Conservation (phyloP, 2,888 invertebrate genomes). For the Cantharis lateralis region DNA sequence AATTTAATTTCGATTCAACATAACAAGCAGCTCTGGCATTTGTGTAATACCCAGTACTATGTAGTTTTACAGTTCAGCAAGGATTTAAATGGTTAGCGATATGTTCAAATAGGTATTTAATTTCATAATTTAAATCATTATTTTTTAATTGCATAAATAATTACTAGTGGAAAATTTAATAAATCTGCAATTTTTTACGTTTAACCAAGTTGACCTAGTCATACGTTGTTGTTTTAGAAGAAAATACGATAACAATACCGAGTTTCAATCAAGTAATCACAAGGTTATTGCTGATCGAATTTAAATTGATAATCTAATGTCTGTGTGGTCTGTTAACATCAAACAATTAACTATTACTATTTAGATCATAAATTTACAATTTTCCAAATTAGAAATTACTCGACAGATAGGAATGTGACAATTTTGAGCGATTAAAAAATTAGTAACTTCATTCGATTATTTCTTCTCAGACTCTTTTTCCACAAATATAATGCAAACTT, state of each 20-base stretch:
- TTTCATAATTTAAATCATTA: not conserved
- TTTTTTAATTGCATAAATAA: not conserved
- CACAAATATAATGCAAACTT: not conserved
- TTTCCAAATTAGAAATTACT: slow-evolving; percentile 13
- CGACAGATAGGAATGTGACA: slow-evolving; percentile 12
- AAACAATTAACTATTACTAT: slow-evolving; percentile 16
- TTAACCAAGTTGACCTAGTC: not conserved
- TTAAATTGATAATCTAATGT: slow-evolving; percentile 24
- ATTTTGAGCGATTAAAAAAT: slow-evolving; percentile 5
- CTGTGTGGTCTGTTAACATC: slow-evolving; percentile 27
- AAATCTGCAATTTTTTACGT: not conserved
- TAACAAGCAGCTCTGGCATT: slow-evolving; percentile 8
- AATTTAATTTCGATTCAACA: slow-evolving; percentile 13
- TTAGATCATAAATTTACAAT: slow-evolving; percentile 21
- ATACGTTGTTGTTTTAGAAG: not conserved
- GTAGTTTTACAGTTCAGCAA: slow-evolving; percentile 5
- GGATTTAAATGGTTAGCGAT: not conserved
- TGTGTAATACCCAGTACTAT: not conserved
- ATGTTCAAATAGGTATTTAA: not conserved
- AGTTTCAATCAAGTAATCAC: slow-evolving; percentile 7
- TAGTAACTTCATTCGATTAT: not conserved
- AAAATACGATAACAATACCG: not conserved
- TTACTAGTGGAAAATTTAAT: not conserved
- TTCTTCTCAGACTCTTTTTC: not conserved
- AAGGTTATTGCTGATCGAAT: slow-evolving; percentile 21